Percentiles rank a stretch among this genome's conserved stretches.
Conservation (phyloP, 2,888 invertebrate genomes). For the Palloptera scutellata region DNA sequence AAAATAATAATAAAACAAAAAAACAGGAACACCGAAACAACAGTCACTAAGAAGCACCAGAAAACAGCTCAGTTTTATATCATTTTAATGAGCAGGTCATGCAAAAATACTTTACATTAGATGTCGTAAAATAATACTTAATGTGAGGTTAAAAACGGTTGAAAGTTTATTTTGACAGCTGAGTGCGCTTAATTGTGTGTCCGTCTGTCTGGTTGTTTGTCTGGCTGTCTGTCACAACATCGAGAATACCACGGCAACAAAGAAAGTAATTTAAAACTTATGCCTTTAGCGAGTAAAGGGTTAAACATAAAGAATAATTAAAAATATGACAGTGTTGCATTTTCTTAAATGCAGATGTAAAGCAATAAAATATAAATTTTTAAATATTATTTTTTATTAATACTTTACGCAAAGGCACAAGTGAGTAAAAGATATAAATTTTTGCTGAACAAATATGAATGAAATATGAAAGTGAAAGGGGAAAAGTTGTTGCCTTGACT, state of each 20-base stretch:
- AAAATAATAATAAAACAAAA: background rate
- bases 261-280: slow-evolving; percentile 9
- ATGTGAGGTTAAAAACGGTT: background rate
- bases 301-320: slow-evolving; percentile 1
- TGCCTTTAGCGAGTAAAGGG: slow-evolving; percentile 12
- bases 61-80: slow-evolving; percentile 21
- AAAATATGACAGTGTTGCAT: slow-evolving; percentile 19
- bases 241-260: background rate
- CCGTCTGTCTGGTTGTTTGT: background rate
- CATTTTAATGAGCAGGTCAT: slow-evolving; percentile 30
- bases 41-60: background rate
- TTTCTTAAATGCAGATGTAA: background rate
- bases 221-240: background rate
- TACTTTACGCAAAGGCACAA: too few species aligned
- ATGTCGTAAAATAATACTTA: background rate
- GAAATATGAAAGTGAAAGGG: too few species aligned
- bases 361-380: background rate
- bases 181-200: background rate
- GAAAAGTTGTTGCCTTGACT: too few species aligned
- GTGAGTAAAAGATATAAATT: too few species aligned
- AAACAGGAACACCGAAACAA: background rate
- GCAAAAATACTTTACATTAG: background rate
- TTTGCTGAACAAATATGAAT: too few species aligned
- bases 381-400: background rate
- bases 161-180: background rate